phyloP scores from a whole-genome alignment of 2,113 vertebrate genomes.

The Oncorhynchus masou region DNA sequence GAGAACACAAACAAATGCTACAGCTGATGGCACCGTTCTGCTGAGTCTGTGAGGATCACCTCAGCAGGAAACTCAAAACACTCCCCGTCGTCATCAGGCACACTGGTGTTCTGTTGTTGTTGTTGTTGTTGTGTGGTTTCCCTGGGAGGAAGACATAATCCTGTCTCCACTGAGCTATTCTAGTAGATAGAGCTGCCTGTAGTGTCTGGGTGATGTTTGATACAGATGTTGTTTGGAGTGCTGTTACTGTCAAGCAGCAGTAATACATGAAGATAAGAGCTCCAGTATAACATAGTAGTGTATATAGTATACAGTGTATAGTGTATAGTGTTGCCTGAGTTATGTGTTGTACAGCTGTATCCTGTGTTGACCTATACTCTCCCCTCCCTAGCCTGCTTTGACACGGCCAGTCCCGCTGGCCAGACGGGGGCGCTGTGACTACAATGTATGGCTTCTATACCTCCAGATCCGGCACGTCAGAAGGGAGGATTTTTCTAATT shows the following conservation, averaged over 20 bases:
- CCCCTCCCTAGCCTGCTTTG: not conserved
- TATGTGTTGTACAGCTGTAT: not conserved
- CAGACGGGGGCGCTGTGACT: slow-evolving; percentile 30
- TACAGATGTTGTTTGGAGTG: slow-evolving; percentile 45
- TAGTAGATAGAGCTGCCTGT: slow-evolving; percentile 27
- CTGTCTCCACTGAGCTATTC: slow-evolving; percentile 51
- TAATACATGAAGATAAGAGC: not conserved
- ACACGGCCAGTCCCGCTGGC: slow-evolving; percentile 1
- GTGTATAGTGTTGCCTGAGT: not conserved
- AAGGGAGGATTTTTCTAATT: slow-evolving; percentile 57
- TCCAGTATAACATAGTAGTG: not conserved
- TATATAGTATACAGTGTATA: not conserved
- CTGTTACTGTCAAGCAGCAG: slow-evolving; percentile 37
- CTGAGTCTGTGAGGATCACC: slow-evolving; percentile 28
- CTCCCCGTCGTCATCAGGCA: too few species aligned
- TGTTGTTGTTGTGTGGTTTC: slow-evolving; percentile 34
- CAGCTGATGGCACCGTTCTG: slow-evolving; percentile 66
- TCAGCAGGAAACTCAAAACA: too few species aligned
- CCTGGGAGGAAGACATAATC: slow-evolving; percentile 43
- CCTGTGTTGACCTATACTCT: not conserved
- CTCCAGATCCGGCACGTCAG: slow-evolving; percentile 39
- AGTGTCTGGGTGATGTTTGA: slow-evolving; percentile 33
- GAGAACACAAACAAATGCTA: slow-evolving; percentile 62
- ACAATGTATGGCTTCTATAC: slow-evolving; percentile 42
- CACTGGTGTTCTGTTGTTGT: too few species aligned